Percentiles rank a stretch among this genome's conserved stretches.
These are phyloP conservation scores for Centrocercus urophasianus DNA, from an alignment of 2,113 vertebrate genomes.

Conservation along the genomic window DNA sequence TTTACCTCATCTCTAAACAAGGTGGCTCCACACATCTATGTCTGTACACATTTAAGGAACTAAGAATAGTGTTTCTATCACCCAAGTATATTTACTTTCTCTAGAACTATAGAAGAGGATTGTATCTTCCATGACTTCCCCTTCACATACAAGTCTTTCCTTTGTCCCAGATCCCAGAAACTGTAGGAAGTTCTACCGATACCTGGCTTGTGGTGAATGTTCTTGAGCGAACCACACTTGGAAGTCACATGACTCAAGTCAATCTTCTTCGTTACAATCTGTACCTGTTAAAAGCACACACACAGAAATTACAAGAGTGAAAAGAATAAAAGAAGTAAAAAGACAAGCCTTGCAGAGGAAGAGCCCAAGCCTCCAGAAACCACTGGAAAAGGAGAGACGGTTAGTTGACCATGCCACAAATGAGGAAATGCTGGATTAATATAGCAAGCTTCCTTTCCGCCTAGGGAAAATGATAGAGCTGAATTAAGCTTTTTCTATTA, in stretches of 20 bases:
- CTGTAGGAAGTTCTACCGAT: background rate
- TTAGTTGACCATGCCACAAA: slow-evolving; percentile 66
- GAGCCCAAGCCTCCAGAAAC: slow-evolving; percentile 17
- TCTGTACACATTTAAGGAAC: background rate
- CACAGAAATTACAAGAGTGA: slow-evolving; percentile 19
- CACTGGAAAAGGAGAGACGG: slow-evolving; percentile 67
- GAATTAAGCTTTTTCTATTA: slow-evolving; percentile 56
- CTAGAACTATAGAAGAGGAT: background rate
- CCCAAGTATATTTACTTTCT: background rate
- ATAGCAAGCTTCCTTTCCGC: slow-evolving; percentile 53
- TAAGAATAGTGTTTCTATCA: background rate
- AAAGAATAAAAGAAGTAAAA: background rate
- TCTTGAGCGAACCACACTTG: slow-evolving; percentile 94
- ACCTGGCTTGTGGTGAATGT: slow-evolving; percentile 94
- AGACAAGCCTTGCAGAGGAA: background rate
- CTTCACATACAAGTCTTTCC: background rate
- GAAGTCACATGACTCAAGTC: slow-evolving; percentile 93
- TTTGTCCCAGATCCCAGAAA: background rate
- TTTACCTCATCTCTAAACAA: background rate
- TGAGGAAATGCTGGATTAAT: slow-evolving; percentile 62
- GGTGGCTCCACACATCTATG: background rate
- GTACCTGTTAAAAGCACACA: slow-evolving; percentile 79
- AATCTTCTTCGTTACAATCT: slow-evolving; percentile 95
- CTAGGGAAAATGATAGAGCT: background rate
- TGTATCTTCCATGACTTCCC: background rate